Evolutionary conservation across 2,888 invertebrate species (phyloP), one percentile per base, ranked within the genome.

Genomic region (Eupithecia insigniata): DNA sequence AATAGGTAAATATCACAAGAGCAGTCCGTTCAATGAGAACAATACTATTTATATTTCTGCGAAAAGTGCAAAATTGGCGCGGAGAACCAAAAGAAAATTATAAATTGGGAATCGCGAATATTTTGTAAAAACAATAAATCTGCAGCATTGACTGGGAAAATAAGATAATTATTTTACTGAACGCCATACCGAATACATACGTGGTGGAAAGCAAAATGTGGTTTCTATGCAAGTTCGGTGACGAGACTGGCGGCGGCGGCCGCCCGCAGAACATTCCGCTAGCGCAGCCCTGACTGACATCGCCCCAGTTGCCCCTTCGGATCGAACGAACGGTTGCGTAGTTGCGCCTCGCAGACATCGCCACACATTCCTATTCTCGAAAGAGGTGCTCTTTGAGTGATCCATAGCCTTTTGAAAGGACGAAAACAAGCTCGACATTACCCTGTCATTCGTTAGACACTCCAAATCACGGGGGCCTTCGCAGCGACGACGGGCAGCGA

Each of bases 281-380:
- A 90, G 92, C 94, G 91, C 93, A 92, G 92, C 93, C 92, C 95
- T 93, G 91, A 89, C 90, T 89, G 92, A 89, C 91, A 90, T 90
- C 92, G 92, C 88, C 89, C 91, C 89, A 90, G 90, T 91, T 92
- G 94, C 92, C 91, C 90, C 92, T 89, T 90, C 93, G 93, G 92
- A 93, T 92, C 92, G 91, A 91, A 89, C 92, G 91, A 91, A 89
- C 90, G 89, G 90, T 92, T 91, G 90, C 92, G 92, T 92, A 92
- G 91, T 90, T 87, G 85, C 86, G 87, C 83, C 83, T 83, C 81
- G 84, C 85, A 84, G 80, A 87, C 85, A 82, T 85, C 87, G 87
- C 83, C 84, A 85, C 83, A 79, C 78, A 82, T 83, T 82, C 83
- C 80, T 80, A 76, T 75, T 78, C 76, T 66, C 74, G 81, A 83